Evolutionary conservation across 2,797 vertebrate genomes (phyloP).

Genomic region (Sitta carolinensis): DNA sequence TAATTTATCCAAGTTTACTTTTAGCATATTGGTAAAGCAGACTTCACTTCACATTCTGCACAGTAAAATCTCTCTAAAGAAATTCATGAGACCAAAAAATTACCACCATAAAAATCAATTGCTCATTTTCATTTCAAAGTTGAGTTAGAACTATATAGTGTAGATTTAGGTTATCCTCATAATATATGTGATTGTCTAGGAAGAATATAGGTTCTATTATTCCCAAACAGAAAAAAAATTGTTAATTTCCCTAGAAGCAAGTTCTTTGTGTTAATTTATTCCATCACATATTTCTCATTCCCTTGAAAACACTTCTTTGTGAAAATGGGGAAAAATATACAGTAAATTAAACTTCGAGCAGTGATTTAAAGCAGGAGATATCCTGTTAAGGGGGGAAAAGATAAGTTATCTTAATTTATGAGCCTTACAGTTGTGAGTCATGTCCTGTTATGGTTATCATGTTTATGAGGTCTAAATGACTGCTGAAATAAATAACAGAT

Average conservation of each 20-base stretch:
- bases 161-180: neutral
- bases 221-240: neutral
- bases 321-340: conserved; percentile 2
- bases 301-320: neutral
- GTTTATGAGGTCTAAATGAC: conserved; percentile 40
- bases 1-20: conserved; percentile 55
- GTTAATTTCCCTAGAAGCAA: neutral
- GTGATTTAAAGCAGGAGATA: conserved; percentile 36
- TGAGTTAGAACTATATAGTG: neutral
- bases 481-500: conserved; percentile 24
- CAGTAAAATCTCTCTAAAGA: neutral
- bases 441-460: conserved; percentile 8
- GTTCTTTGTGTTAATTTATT: conserved; percentile 45
- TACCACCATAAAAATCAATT: conserved; percentile 36
- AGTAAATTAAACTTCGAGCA: neutral
- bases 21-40: conserved; percentile 7
- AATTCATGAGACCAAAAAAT: conserved; percentile 11
- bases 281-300: neutral
- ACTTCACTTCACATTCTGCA: conserved; percentile 1
- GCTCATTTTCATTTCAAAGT: conserved; percentile 28
- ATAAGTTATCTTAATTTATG: conserved; percentile 44
- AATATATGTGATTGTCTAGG: neutral
- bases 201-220: neutral
- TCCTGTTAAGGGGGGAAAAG: neutral
- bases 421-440: conserved; percentile 11